Conservation (phyloP, 2,888 invertebrate genomes). For the Mimas tiliae region DNA sequence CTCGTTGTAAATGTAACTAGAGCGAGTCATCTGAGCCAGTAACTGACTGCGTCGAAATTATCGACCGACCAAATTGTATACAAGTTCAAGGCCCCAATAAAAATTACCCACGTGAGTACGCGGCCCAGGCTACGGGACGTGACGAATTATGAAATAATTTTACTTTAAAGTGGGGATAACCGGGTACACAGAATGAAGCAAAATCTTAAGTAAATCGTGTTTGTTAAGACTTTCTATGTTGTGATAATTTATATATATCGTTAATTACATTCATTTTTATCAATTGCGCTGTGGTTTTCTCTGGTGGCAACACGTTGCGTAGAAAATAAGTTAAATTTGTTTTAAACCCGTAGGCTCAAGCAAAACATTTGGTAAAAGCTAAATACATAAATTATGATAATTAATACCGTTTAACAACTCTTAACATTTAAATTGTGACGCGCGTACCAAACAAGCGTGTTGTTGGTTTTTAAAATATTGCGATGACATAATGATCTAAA, state of each 20-base stretch:
- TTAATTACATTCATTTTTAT: not conserved
- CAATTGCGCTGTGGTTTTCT: not conserved
- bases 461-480: slow-evolving; percentile 38
- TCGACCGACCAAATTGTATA: slow-evolving; percentile 78
- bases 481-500: slow-evolving; percentile 52
- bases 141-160: slow-evolving; percentile 43
- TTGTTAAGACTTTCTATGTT: not conserved
- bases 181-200: not conserved
- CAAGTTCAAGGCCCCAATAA: slow-evolving; percentile 83
- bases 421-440: slow-evolving; percentile 31
- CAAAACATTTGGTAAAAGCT: slow-evolving; percentile 32
- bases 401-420: slow-evolving; percentile 33
- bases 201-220: not conserved
- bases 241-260: not conserved
- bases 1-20: slow-evolving; percentile 55
- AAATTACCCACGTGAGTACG: slow-evolving; percentile 68
- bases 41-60: slow-evolving; percentile 65
- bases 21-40: slow-evolving; percentile 55
- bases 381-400: slow-evolving; percentile 41
- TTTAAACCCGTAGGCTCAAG: not conserved
- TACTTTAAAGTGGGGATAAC: not conserved
- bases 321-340: not conserved
- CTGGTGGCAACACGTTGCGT: not conserved
- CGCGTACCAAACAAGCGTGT: slow-evolving; percentile 35
- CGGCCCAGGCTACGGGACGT: slow-evolving; percentile 56